phyloP scores from a whole-genome alignment of 2,888 invertebrate species.

The Xanthia icteritia region DNA sequence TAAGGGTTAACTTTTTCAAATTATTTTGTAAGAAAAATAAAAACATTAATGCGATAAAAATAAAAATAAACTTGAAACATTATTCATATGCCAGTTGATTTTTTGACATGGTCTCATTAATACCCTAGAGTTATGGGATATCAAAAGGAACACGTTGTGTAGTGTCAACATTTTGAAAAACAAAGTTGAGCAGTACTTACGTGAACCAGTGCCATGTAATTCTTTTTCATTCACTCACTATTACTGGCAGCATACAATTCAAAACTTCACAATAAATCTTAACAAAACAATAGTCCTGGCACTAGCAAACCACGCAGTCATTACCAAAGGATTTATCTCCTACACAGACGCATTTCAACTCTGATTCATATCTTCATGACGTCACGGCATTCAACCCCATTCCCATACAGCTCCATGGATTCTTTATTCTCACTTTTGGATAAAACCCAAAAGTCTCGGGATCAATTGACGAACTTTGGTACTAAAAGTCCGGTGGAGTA shows the following conservation, averaged over 20 bases:
- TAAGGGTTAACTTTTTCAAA: too few relatives aligned
- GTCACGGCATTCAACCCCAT: constrained; percentile 42
- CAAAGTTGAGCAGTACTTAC: too few relatives aligned
- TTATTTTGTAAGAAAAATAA: too few relatives aligned
- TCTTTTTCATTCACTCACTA: constrained; percentile 10
- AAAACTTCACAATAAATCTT: constrained; percentile 54
- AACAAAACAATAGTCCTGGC: constrained; percentile 50
- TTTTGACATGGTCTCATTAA: too few relatives aligned
- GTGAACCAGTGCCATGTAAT: neutral
- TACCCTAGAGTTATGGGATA: too few relatives aligned
- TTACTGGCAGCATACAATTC: constrained; percentile 23
- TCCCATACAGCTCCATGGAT: constrained; percentile 44
- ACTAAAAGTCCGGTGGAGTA: constrained; percentile 69
- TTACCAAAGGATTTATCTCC: constrained; percentile 58
- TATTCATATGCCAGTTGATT: too few relatives aligned
- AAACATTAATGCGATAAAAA: too few relatives aligned
- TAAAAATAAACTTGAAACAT: too few relatives aligned
- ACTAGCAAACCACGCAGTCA: constrained; percentile 41
- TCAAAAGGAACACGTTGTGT: too few relatives aligned
- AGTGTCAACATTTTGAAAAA: too few relatives aligned
- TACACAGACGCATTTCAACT: constrained; percentile 43
- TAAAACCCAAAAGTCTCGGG: constrained; percentile 60
- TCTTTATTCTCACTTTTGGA: constrained; percentile 65
- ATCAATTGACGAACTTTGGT: constrained; percentile 71
- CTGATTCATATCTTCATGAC: constrained; percentile 46